Base-by-base conservation (phyloP, 1,140 invertebrate genomes). In the Lamellibrachia luymesi region DNA sequence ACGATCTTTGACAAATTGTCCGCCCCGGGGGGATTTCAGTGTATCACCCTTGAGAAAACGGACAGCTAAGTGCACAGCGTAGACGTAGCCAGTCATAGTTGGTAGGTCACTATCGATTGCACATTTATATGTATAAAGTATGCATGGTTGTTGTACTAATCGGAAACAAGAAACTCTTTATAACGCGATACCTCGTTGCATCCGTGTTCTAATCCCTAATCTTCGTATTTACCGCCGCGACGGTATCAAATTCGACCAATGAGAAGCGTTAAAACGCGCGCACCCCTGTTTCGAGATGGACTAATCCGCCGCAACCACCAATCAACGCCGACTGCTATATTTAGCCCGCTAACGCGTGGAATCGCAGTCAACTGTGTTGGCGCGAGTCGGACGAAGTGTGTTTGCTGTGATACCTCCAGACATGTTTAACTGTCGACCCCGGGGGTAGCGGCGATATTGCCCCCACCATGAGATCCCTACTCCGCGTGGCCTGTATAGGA, bases 371-470 rank as follows among this genome's bases (percentile, higher is more conserved):
- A 80, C 64, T 80, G 64, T 80, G 64, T 80, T 80, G 64, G 64
- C 64, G 17, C 64, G 64, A 80, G 2, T 80, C 64, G 13, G 64
- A 17, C 64, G 64, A 80, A 80, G 64, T 80, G 64, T 80, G 64
- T 80, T 80, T 22, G 64, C 64, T 80, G 64, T 80, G 64, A 80
- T 80, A 80, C 25, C 64, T 80, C 64, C 64, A 80, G 64, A 80
- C 25, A 80, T 80, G 64, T 80, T 80, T 80, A 80, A 80, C 64
- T 80, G 64, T 80, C 64, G 64, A 80, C 64, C 64, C 13, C 64
- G 64, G 64, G 64, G 64, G 64, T 80, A 80, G 64, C 64, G 64
- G 64, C 64, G 64, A 80, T 80, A 80, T 80, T 80, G 64, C 64
- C 64, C 64, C 64, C 64, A 80, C 13, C 64, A 80, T 80, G 64